Percentiles rank a stretch among this genome's conserved stretches.
Evolutionary conservation across 2,888 invertebrate genomes (phyloP).

Genomic region (Lasioglossum figueresi): DNA sequence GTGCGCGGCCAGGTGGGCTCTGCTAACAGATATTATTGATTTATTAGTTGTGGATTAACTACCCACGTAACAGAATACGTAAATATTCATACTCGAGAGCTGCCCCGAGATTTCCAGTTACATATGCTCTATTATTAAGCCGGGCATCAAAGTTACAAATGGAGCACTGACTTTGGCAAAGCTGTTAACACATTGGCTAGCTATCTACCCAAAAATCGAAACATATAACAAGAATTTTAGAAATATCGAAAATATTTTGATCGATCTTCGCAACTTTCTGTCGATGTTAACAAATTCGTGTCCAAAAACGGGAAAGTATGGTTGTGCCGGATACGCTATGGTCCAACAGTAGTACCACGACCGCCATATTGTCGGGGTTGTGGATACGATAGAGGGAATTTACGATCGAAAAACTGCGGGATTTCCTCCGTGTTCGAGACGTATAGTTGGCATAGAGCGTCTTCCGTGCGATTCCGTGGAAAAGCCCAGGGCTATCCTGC

Average conservation of each 20-base stretch:
- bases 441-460: slow-evolving; percentile 45
- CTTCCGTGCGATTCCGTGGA: slow-evolving; percentile 23
- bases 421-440: slow-evolving; percentile 24
- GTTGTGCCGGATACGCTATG: background rate
- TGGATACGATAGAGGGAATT: slow-evolving; percentile 34
- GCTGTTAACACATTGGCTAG: too few species aligned
- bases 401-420: slow-evolving; percentile 35
- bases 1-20: background rate
- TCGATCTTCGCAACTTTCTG: background rate
- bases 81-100: background rate
- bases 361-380: slow-evolving; percentile 17
- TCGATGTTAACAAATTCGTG: background rate
- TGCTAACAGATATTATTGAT: background rate
- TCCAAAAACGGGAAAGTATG: background rate
- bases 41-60: background rate
- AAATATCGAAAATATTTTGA: background rate
- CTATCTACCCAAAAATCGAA: background rate
- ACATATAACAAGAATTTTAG: background rate
- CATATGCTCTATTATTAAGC: background rate
- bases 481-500: slow-evolving; percentile 42
- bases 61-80: background rate
- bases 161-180: background rate
- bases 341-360: slow-evolving; percentile 29
- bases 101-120: background rate
- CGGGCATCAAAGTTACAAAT: background rate